Base-by-base conservation (phyloP, 2,888 invertebrate genomes). In the Papilio demoleus region DNA sequence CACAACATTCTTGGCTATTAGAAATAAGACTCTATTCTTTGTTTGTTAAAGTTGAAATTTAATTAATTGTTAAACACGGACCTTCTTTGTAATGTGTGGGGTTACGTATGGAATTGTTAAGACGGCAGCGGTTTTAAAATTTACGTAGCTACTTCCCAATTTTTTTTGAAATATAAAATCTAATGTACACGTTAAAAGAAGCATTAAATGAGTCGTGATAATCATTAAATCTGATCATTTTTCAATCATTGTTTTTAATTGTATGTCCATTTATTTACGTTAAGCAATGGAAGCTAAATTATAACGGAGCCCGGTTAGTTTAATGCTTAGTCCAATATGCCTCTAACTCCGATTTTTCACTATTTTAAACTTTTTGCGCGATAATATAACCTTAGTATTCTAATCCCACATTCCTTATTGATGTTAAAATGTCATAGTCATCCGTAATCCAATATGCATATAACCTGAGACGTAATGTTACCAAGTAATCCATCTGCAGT, bases 1-100 rank as follows among this genome's bases (percentile, higher is more conserved):
- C 71, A 71, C 69, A 50, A 71, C 61, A 58, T n/a, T 42, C 65
- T 38, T 27, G 5, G 59, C n/a, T 40, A 38, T 8, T n/a, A 3
- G 17, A 36, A 36, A 53, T 56, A 9, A 61, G 27, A 38, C 65
- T 50, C n/a, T 70, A 70, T 66, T 56, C n/a, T 24, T n/a, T 74
- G 59, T 42, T 17, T 6, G 12, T 27, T 70, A 70, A 63, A 40
- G 62, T 60, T 65, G 14, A 53, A 68, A 71, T 71, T 38, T 71
- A 24, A 34, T 73, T 68, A 69, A 40, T 67, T 47, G 60, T 27
- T 22, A 67, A n/a, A 2, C 27, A 5, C 36, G 14, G 27, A 27
- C 38, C 47, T 50, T 47, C 60, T 72, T 70, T 66, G 65, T 59
- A 27, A 24, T 45, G 62, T 36, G 50, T 59, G n/a, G n/a, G n/a